Evolutionary conservation across 2,797 vertebrate genomes (phyloP), one percentile per base, ranked within the genome.

Genomic region (Coilia nasus): DNA sequence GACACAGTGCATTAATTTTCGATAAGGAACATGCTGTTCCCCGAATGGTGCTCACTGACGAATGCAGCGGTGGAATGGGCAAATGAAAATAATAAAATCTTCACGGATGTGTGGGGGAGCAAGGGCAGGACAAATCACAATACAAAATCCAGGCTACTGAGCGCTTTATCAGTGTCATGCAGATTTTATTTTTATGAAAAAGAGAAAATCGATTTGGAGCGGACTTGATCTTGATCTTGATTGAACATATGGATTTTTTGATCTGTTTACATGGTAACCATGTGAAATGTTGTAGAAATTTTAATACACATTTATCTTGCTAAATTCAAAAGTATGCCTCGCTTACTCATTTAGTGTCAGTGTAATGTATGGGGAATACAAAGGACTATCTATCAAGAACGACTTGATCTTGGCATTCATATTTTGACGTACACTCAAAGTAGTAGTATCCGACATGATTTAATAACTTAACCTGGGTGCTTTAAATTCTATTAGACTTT

Each of bases 1-100:
- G 31, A 41, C 71, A 78, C 71, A 78, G 31, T 19, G 10, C 71
- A 78, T 78, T 78, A 41, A 44, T 78, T 78, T 11, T 31, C 41
- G 71, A 78, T 17, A 19, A 78, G 71, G 35, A 21, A 35, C 71
- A 41, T 21, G 31, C 41, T 87, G 83, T 21, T 25, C 64, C 83
- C 85, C 59, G 81, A 86, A 88, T 84, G 44, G 59, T 85, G 84
- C 85, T 78, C 81, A 85, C 47, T 85, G 85, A 89, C 86, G 85
- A 86, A 88, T 86, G 84, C 54, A 85, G 81, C 89, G 86, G 87
- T 86, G 50, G 60, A 15, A 84, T 82, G 19, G 56, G 64, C 57
- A 82, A 78, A 78, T 44, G 7, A 31, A 78, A 78, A 78, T 31
- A 41, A 78, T 41, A 41, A 44, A 78, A 78, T 31, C 17, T 6